Evolutionary conservation across 2,113 vertebrate genomes (phyloP).

Genomic region (Pluvianellus socialis): DNA sequence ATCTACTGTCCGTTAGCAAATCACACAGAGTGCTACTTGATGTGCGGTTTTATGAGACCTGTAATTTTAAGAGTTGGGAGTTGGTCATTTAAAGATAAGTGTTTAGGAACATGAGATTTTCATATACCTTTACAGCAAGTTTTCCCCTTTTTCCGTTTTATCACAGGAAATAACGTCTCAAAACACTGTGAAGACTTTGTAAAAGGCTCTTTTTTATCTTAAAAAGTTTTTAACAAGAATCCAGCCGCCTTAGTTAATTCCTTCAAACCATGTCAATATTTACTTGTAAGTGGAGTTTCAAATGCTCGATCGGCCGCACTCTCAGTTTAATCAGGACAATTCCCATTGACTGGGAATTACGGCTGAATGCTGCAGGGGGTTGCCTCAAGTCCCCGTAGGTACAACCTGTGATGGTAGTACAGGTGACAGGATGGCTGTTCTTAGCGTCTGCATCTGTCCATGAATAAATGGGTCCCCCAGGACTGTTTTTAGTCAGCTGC

Average conservation of each 20-base stretch:
- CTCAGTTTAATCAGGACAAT: not conserved
- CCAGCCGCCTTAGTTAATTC: slow-evolving; percentile 21
- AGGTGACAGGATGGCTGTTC: not conserved
- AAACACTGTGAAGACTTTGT: not conserved
- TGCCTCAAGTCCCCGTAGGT: not conserved
- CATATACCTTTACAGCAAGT: not conserved
- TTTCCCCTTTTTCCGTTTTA: slow-evolving; percentile 5
- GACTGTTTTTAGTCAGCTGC: not conserved
- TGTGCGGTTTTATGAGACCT: not conserved
- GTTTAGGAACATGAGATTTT: slow-evolving; percentile 19
- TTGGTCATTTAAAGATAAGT: not conserved
- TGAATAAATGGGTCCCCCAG: not conserved
- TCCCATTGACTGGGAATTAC: not conserved
- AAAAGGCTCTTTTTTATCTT: not conserved
- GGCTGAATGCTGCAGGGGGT: not conserved
- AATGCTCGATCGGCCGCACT: not conserved
- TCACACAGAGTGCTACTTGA: not conserved
- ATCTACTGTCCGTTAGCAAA: not conserved
- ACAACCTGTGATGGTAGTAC: not conserved
- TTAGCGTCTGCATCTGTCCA: not conserved
- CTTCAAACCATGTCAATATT: slow-evolving; percentile 41
- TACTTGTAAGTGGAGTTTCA: slow-evolving; percentile 23
- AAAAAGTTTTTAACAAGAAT: slow-evolving; percentile 33
- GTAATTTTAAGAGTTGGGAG: not conserved
- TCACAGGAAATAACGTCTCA: not conserved